These are phyloP conservation scores for Acleris laterana DNA, from an alignment of 2,888 invertebrate genomes.

Conservation along the genomic window DNA sequence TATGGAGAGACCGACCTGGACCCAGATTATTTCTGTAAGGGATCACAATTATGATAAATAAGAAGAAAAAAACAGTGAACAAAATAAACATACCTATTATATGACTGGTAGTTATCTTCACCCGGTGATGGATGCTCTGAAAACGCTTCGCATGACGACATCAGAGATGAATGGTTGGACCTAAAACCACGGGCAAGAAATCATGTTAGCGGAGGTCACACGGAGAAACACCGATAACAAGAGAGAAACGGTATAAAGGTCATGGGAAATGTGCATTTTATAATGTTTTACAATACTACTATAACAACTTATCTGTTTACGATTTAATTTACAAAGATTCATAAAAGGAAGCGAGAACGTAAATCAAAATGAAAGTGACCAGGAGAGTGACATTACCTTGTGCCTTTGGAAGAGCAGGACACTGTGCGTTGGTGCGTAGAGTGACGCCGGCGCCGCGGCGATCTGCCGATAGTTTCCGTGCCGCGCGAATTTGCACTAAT, in stretches of 20 bases:
- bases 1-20: too few relatives aligned
- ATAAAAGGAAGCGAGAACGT: background rate
- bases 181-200: slow-evolving; percentile 43
- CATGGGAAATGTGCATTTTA: too few relatives aligned
- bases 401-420: slow-evolving; percentile 80
- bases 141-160: slow-evolving; percentile 80
- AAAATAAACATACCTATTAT: slow-evolving; percentile 66
- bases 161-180: slow-evolving; percentile 78
- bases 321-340: too few relatives aligned
- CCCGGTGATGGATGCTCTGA: slow-evolving; percentile 79
- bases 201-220: background rate
- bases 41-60: too few relatives aligned
- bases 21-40: too few relatives aligned
- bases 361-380: background rate
- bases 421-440: slow-evolving; percentile 77
- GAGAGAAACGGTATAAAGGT: too few relatives aligned
- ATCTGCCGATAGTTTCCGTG: slow-evolving; percentile 71
- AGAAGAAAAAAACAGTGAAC: too few relatives aligned
- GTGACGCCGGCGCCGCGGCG: slow-evolving; percentile 71
- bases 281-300: too few relatives aligned
- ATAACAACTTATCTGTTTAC: too few relatives aligned
- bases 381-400: slow-evolving; percentile 55
- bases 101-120: slow-evolving; percentile 78
- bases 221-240: too few relatives aligned
- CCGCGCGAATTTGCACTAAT: slow-evolving; percentile 60